Evolutionary conservation across 2,888 invertebrate species (phyloP).

Genomic region (Polydesmus complanatus): DNA sequence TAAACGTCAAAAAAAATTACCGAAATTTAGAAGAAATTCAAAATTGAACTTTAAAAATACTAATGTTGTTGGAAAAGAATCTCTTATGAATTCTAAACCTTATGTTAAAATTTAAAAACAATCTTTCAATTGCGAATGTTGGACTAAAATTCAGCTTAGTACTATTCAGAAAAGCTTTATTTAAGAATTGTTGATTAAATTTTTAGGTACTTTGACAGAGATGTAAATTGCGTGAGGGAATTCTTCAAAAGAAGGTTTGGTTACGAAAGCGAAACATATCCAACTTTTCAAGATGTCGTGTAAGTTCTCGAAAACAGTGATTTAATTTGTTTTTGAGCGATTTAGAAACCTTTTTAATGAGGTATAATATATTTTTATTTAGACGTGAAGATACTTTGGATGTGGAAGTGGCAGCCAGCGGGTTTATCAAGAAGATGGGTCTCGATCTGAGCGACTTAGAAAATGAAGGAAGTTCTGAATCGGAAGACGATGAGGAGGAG

Average conservation of each 20-base stretch:
- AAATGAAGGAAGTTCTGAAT: slow-evolving; percentile 21
- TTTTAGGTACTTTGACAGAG: slow-evolving; percentile 76
- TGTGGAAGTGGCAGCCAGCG: slow-evolving; percentile 78
- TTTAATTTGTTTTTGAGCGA: background rate
- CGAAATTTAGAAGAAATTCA: too few relatives aligned
- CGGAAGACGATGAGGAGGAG: slow-evolving; percentile 25
- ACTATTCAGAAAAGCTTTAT: background rate
- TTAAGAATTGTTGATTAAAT: background rate
- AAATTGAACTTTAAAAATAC: background rate
- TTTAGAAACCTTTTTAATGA: too few relatives aligned
- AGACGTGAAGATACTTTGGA: slow-evolving; percentile 69
- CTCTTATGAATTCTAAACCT: too few relatives aligned
- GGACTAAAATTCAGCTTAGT: too few relatives aligned
- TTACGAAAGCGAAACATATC: slow-evolving; percentile 70
- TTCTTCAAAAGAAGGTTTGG: slow-evolving; percentile 81
- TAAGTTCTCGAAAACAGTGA: slow-evolving; percentile 28
- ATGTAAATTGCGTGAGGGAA: slow-evolving; percentile 78
- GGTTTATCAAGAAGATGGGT: slow-evolving; percentile 68
- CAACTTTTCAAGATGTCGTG: slow-evolving; percentile 54
- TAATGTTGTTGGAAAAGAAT: background rate
- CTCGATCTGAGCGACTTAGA: slow-evolving; percentile 41
- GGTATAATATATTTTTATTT: slow-evolving; percentile 20
- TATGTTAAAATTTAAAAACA: too few relatives aligned
- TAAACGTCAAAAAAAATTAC: too few relatives aligned
- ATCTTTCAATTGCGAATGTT: too few relatives aligned